These are phyloP conservation scores for Trogon melanurus DNA, from an alignment of 2,113 vertebrate genomes.

Conservation along the genomic window DNA sequence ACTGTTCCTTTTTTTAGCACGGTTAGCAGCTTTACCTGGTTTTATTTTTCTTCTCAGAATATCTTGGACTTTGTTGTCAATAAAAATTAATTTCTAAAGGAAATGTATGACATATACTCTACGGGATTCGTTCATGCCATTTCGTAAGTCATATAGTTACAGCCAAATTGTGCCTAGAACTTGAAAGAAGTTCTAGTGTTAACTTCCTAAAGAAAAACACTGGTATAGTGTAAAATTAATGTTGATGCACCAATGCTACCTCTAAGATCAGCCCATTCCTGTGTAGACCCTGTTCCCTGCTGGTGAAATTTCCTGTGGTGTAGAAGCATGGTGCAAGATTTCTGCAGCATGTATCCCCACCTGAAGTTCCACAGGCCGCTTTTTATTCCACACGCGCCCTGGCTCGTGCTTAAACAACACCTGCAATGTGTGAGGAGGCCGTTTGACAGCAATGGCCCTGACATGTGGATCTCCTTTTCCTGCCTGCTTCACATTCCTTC, in stretches of 20 bases:
- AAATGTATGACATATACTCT: neutral
- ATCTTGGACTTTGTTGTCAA: neutral
- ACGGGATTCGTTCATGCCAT: neutral
- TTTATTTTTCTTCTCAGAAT: neutral
- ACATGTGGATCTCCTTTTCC: neutral
- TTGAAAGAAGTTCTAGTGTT: neutral
- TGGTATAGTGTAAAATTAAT: neutral
- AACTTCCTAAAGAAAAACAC: neutral
- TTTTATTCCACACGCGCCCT: constrained; percentile 28
- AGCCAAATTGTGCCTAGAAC: neutral
- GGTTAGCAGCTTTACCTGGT: neutral
- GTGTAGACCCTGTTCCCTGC: neutral
- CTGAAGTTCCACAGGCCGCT: neutral
- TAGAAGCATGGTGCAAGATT: neutral
- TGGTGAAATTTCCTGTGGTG: neutral
- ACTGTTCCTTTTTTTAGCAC: neutral
- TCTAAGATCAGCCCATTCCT: neutral
- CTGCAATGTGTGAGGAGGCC: constrained; percentile 20
- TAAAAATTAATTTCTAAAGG: constrained; percentile 6
- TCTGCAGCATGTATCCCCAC: neutral
- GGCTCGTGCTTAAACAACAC: constrained; percentile 15
- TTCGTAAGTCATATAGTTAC: neutral
- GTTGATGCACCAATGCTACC: neutral
- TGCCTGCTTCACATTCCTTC: constrained; percentile 12
- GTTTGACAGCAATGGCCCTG: constrained; percentile 15